A percentile compares a stretch with the other conserved stretches of the same genome.
phyloP scores from a whole-genome alignment of 2,888 invertebrate genomes.

The Embidobia sp. region DNA sequence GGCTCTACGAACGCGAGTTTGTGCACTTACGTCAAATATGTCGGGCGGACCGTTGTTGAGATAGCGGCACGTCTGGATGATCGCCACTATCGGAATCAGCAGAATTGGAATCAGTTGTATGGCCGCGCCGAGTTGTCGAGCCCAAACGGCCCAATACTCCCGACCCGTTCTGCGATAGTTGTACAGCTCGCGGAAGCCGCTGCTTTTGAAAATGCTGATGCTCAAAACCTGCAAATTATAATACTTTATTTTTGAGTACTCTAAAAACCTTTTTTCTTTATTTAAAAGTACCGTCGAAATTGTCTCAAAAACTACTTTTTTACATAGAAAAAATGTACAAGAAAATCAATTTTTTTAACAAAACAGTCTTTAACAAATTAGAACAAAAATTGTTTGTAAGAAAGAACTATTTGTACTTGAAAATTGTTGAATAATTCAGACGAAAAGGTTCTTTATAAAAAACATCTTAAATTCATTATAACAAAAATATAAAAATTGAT shows the following conservation, averaged over 20 bases:
- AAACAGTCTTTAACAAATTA: too few relatives aligned
- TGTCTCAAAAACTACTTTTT: too few relatives aligned
- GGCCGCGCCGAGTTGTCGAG: slow-evolving; percentile 88
- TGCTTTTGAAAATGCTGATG: slow-evolving; percentile 87
- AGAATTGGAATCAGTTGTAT: slow-evolving; percentile 89
- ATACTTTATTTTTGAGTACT: background rate
- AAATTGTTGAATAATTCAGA: too few relatives aligned
- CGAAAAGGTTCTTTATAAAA: too few relatives aligned
- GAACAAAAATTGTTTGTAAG: too few relatives aligned
- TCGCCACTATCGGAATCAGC: slow-evolving; percentile 87
- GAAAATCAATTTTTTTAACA: too few relatives aligned
- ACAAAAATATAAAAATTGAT: too few relatives aligned
- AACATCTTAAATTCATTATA: too few relatives aligned
- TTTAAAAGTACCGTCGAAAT: too few relatives aligned
- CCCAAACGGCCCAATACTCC: slow-evolving; percentile 92
- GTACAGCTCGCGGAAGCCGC: slow-evolving; percentile 86
- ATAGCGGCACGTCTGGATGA: slow-evolving; percentile 89
- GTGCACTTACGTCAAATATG: slow-evolving; percentile 89
- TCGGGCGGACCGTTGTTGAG: slow-evolving; percentile 92
- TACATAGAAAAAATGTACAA: background rate
- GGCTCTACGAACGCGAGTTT: too few relatives aligned
- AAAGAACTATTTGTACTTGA: too few relatives aligned
- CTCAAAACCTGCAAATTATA: slow-evolving; percentile 83
- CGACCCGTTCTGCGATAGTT: slow-evolving; percentile 84
- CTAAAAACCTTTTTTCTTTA: too few relatives aligned